Evolutionary conservation across 2,113 vertebrate genomes (phyloP).

Genomic region (Columba livia): DNA sequence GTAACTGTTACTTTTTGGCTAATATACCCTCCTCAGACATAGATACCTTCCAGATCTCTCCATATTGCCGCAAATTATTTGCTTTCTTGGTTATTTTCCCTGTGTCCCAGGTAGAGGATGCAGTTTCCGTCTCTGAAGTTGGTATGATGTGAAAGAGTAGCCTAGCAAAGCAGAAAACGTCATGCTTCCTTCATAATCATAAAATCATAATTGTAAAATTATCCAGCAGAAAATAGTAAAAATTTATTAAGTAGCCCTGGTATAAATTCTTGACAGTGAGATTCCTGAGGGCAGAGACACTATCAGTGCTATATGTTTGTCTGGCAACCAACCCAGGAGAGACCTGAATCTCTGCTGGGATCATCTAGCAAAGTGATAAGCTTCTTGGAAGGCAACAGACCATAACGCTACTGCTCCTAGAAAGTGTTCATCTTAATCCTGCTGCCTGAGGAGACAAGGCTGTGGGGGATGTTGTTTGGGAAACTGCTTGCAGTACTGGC

Average conservation of each 20-base stretch:
- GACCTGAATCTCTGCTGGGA: background rate
- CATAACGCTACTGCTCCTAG: background rate
- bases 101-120: background rate
- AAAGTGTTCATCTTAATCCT: background rate
- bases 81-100: background rate
- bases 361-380: background rate
- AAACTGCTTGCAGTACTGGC: rapidly evolving
- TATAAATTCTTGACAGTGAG: background rate
- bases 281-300: background rate
- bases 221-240: background rate
- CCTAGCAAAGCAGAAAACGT: background rate
- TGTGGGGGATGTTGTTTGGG: background rate
- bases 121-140: background rate
- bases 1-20: background rate
- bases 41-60: background rate
- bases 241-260: background rate
- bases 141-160: background rate
- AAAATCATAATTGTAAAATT: background rate
- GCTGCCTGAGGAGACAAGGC: background rate
- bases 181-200: background rate
- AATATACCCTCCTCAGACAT: background rate
- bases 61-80: background rate
- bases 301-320: background rate
- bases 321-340: background rate
- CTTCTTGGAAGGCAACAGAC: background rate